Conservation (phyloP, 2,888 invertebrate genomes). For the Yponomeuta evonymella region DNA sequence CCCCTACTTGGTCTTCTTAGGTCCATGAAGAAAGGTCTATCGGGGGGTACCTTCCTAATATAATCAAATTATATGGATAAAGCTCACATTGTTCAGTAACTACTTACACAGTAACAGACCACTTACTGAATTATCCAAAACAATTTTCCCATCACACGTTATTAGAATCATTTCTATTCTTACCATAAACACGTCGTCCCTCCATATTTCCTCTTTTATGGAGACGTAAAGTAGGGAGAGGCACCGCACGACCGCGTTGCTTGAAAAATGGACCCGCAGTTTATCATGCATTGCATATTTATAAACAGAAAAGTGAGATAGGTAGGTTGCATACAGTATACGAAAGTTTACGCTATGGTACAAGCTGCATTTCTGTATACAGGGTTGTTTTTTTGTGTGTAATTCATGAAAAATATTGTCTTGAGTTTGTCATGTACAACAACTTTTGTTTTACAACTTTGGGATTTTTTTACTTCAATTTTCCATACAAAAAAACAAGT, state of each 20-base stretch:
- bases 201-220: not conserved
- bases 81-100: too few species aligned
- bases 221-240: not conserved
- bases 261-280: slow-evolving; percentile 1
- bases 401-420: too few species aligned
- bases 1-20: too few species aligned
- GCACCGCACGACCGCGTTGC: not conserved
- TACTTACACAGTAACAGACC: not conserved
- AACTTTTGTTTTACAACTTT: too few species aligned
- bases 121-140: not conserved
- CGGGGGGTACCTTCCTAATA: too few species aligned
- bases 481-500: too few species aligned
- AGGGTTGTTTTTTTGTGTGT: too few species aligned
- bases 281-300: slow-evolving; percentile 3
- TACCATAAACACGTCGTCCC: not conserved
- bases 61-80: too few species aligned
- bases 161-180: not conserved
- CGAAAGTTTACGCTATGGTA: not conserved
- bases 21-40: too few species aligned
- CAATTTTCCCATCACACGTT: not conserved
- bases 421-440: too few species aligned
- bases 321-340: not conserved
- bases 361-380: too few species aligned
- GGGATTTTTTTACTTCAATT: too few species aligned
- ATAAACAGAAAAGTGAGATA: not conserved